phyloP scores from a whole-genome alignment of 2,113 vertebrate species.

The Eudyptes chrysolophus region DNA sequence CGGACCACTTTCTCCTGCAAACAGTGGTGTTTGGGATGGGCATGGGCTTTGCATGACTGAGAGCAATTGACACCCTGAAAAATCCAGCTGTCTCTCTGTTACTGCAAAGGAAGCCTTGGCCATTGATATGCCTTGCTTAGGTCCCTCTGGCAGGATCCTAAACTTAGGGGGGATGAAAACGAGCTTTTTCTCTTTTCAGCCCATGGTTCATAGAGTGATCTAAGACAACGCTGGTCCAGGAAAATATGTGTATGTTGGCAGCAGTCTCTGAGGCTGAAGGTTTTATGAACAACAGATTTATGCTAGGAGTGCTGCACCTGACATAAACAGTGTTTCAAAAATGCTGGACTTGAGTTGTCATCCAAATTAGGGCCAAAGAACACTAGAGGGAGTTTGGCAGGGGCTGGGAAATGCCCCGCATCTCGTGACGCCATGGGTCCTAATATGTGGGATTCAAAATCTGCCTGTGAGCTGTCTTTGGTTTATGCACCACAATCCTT shows the following conservation, averaged over 20 bases:
- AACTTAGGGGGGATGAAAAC: neutral
- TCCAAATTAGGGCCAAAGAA: neutral
- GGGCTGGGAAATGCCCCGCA: neutral
- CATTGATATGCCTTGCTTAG: rapidly evolving
- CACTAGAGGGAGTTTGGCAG: neutral
- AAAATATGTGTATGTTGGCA: neutral
- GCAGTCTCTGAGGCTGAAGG: neutral
- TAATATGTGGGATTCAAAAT: neutral
- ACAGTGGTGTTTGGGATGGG: neutral
- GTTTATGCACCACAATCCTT: rapidly evolving
- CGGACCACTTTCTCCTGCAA: neutral
- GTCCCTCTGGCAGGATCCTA: neutral
- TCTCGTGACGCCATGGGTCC: rapidly evolving
- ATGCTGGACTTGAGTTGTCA: neutral
- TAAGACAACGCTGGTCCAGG: neutral
- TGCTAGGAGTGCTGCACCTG: neutral
- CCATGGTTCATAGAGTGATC: neutral
- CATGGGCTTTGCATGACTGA: neutral
- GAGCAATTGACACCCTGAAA: neutral
- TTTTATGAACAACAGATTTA: neutral
- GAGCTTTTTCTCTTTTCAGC: neutral
- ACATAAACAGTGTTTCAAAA: rapidly evolving
- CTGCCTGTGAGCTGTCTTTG: neutral
- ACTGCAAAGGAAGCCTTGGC: neutral
- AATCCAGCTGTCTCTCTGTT: neutral